A percentile compares a stretch with the other conserved stretches of the same genome.
phyloP scores from a whole-genome alignment of 2,888 invertebrate species.

The Drosophila emarginata region DNA sequence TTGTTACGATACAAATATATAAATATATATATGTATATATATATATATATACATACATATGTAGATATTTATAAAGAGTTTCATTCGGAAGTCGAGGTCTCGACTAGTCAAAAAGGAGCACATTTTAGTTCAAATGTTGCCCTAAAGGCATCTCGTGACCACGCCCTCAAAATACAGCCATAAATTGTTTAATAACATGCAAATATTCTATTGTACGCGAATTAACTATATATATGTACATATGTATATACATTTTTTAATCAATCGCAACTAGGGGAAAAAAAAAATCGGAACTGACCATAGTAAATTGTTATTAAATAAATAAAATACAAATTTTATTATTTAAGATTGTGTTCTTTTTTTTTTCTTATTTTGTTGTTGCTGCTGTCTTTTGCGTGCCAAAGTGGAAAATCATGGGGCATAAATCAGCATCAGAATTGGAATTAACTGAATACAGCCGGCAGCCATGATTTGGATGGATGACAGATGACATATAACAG shows the following conservation, averaged over 20 bases:
- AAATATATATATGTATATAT: no score
- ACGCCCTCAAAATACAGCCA: constrained; percentile 29
- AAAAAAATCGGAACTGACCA: background rate
- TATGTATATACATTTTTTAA: background rate
- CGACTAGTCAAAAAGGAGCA: constrained; percentile 35
- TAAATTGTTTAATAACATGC: constrained; percentile 28
- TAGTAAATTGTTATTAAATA: constrained; percentile 14
- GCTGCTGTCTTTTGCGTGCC: constrained; percentile 59
- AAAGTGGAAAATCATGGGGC: constrained; percentile 75
- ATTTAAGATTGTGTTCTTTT: background rate
- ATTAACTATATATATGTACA: constrained; percentile 20
- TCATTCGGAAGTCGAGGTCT: constrained; percentile 64
- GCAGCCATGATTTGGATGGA: constrained; percentile 57
- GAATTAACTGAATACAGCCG: constrained; percentile 51
- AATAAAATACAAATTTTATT: constrained; percentile 10
- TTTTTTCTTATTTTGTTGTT: background rate
- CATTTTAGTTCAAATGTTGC: constrained; percentile 41
- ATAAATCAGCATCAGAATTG: constrained; percentile 60
- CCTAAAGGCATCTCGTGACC: constrained; percentile 50
- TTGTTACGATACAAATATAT: constrained; percentile 39
- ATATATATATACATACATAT: no score
- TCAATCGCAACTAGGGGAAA: background rate
- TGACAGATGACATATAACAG: constrained; percentile 75
- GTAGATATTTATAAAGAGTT: constrained; percentile 58
- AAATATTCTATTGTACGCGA: constrained; percentile 53